Conservation (phyloP, 2,888 invertebrate species). For the Ichneumon xanthorius region DNA sequence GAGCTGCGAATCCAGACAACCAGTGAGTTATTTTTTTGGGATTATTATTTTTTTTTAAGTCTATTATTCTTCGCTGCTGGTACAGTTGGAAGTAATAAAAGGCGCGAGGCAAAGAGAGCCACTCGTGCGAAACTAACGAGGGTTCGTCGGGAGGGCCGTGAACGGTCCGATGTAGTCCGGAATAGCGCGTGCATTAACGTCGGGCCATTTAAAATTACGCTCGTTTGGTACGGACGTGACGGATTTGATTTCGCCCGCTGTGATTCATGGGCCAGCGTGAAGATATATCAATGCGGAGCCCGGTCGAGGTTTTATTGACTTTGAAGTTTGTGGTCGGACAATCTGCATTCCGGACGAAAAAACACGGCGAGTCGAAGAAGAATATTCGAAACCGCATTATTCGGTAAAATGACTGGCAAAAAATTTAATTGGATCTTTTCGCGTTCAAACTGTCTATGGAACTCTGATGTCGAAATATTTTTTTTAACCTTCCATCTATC, state of each 20-base stretch:
- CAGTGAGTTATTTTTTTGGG: slow-evolving; percentile 46
- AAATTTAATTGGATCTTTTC: too few species aligned
- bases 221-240: neutral
- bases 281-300: neutral
- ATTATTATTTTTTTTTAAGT: neutral
- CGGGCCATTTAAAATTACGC: neutral
- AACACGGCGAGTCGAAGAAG: too few species aligned
- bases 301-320: neutral
- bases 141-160: slow-evolving; percentile 9
- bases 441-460: too few species aligned
- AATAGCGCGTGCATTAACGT: slow-evolving; percentile 12
- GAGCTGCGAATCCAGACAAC: slow-evolving; percentile 27
- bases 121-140: slow-evolving; percentile 1
- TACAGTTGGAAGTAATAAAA: neutral
- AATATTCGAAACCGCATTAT: too few species aligned
- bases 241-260: neutral
- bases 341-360: too few species aligned
- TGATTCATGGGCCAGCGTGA: neutral
- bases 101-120: neutral
- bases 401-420: too few species aligned
- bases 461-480: too few species aligned
- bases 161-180: neutral
- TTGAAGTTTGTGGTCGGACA: neutral
- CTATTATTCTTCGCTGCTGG: neutral
- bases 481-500: too few species aligned